These are phyloP conservation scores for Lutjanus argentimaculatus DNA, from an alignment of 2,797 vertebrate species.

Conservation along the genomic window DNA sequence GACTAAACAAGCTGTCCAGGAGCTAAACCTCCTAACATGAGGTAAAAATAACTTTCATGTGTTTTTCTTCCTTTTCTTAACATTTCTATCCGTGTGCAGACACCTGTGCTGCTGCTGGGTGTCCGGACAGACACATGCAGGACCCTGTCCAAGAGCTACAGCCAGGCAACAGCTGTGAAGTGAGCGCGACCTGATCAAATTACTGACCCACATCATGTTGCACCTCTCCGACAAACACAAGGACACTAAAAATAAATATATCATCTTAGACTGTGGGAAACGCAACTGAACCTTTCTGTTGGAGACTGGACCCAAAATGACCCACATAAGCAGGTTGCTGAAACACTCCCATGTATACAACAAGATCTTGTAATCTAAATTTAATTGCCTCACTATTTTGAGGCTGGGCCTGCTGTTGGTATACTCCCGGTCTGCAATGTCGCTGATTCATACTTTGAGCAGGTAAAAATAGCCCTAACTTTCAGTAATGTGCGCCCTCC, in stretches of 20 bases:
- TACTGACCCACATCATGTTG: conserved; percentile 82
- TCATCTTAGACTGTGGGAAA: background rate
- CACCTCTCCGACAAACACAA: conserved; percentile 62
- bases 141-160: conserved; percentile 54
- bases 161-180: conserved; percentile 83
- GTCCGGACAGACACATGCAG: conserved; percentile 35
- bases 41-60: conserved; percentile 38
- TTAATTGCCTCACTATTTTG: conserved; percentile 79
- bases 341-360: conserved; percentile 57
- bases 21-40: background rate
- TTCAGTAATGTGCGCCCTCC: background rate
- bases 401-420: conserved; percentile 59
- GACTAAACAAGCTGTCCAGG: background rate
- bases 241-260: conserved; percentile 46
- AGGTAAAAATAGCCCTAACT: conserved; percentile 53
- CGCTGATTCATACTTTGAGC: conserved; percentile 71
- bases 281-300: conserved; percentile 8
- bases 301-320: conserved; percentile 25
- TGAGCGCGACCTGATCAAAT: conserved; percentile 78
- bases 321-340: conserved; percentile 11
- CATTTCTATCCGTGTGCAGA: conserved; percentile 44
- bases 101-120: conserved; percentile 67
- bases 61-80: conserved; percentile 25
- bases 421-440: conserved; percentile 33
- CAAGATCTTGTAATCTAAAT: conserved; percentile 77